Conservation (phyloP, 2,113 vertebrate genomes). For the Nyctibius bracteatus region DNA sequence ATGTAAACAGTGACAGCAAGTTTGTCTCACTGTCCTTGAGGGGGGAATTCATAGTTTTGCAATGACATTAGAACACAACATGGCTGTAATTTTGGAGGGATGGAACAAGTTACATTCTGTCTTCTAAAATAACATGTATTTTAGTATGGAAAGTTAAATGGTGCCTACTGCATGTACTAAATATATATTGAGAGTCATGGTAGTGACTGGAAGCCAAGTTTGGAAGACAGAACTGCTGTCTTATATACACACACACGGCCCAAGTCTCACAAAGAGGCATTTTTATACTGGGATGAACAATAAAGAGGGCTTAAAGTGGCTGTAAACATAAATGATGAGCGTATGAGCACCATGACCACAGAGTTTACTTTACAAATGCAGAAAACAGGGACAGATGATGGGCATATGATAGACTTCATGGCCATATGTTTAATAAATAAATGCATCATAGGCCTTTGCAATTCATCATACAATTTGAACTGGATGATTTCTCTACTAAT, state of each 20-base stretch:
- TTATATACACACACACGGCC: background rate
- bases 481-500: background rate
- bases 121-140: constrained; percentile 60
- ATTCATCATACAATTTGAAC: background rate
- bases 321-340: background rate
- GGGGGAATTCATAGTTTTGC: constrained; percentile 19
- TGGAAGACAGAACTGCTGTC: background rate
- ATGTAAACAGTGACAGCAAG: background rate
- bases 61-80: constrained; percentile 45
- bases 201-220: constrained; percentile 5
- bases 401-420: background rate
- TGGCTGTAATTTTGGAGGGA: constrained; percentile 40
- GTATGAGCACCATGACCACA: background rate
- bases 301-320: background rate
- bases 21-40: background rate
- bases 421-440: background rate
- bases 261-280: background rate
- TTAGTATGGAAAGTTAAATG: constrained; percentile 58
- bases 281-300: background rate
- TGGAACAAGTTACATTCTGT: constrained; percentile 13
- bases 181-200: constrained; percentile 46
- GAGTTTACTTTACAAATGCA: background rate
- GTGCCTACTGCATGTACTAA: constrained; percentile 49
- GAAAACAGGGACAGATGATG: background rate
- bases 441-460: background rate